These are phyloP conservation scores for Calliopum simillimum DNA, from an alignment of 2,888 invertebrate species.

Conservation along the genomic window DNA sequence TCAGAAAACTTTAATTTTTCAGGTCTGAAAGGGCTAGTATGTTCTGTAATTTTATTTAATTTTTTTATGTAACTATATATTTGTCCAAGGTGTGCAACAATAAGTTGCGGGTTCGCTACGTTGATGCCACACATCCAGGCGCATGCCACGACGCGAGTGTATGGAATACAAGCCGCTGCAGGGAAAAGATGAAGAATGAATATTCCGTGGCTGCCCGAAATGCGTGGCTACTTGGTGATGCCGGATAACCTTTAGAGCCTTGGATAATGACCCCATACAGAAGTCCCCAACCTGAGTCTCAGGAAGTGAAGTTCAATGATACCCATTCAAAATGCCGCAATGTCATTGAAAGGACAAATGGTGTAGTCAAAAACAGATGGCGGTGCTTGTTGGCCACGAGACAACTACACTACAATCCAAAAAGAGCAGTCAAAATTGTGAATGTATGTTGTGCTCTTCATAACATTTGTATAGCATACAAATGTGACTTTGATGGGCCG, in stretches of 20 bases:
- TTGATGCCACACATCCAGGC: slow-evolving; percentile 2
- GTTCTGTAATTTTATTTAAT: too few relatives aligned
- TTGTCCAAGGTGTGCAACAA: too few relatives aligned
- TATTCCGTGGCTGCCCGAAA: not conserved
- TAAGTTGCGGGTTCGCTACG: too few relatives aligned
- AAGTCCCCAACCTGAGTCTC: not conserved
- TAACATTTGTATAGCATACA: too few relatives aligned
- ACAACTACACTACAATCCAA: slow-evolving; percentile 17
- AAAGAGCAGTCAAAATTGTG: slow-evolving; percentile 16
- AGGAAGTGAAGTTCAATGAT: not conserved
- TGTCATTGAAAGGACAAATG: not conserved
- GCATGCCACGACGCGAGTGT: not conserved
- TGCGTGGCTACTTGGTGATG: not conserved
- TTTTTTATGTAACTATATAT: too few relatives aligned
- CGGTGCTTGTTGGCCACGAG: slow-evolving; percentile 17
- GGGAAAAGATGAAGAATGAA: not conserved
- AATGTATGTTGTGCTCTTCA: slow-evolving; percentile 29
- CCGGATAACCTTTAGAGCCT: too few relatives aligned
- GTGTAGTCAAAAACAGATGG: slow-evolving; percentile 10
- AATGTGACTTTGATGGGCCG: too few relatives aligned
- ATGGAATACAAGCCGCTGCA: not conserved
- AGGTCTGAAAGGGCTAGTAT: too few relatives aligned
- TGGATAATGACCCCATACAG: slow-evolving; percentile 18
- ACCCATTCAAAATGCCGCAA: not conserved
- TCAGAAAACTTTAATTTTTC: too few relatives aligned